These are phyloP conservation scores for Volucella bombylans DNA, from an alignment of 2,888 invertebrate genomes.

Conservation along the genomic window DNA sequence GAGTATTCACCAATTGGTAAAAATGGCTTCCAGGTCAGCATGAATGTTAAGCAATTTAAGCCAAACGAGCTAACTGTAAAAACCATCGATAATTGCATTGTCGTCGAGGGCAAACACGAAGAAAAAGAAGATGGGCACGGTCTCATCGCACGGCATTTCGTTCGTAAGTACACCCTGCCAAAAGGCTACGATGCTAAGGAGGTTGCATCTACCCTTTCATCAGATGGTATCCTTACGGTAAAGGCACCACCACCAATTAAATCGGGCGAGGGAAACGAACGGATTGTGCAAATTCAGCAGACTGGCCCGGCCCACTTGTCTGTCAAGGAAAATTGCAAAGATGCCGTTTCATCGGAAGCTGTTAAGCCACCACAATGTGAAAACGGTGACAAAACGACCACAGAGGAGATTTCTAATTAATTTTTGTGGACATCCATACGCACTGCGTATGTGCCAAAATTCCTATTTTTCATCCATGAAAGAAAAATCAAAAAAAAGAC, in stretches of 20 bases:
- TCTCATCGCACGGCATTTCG: slow-evolving; percentile 90
- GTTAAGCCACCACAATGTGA: slow-evolving; percentile 65
- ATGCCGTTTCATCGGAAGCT: slow-evolving; percentile 66
- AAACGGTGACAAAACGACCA: slow-evolving; percentile 66
- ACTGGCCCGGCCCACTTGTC: slow-evolving; percentile 84
- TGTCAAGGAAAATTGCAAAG: slow-evolving; percentile 76
- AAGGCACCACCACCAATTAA: slow-evolving; percentile 85
- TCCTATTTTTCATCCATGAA: slow-evolving; percentile 69
- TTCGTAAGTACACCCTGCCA: slow-evolving; percentile 88
- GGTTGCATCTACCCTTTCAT: slow-evolving; percentile 89
- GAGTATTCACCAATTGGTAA: slow-evolving; percentile 82
- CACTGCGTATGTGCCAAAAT: slow-evolving; percentile 64
- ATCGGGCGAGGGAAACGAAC: slow-evolving; percentile 81
- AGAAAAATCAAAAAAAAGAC: slow-evolving; percentile 37
- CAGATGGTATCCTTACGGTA: slow-evolving; percentile 91
- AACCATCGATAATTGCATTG: slow-evolving; percentile 85
- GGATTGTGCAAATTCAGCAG: slow-evolving; percentile 85
- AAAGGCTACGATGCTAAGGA: slow-evolving; percentile 87
- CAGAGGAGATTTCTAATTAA: slow-evolving; percentile 69
- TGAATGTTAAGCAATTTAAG: slow-evolving; percentile 88
- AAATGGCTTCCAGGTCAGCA: slow-evolving; percentile 87
- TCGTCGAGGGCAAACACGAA: slow-evolving; percentile 88
- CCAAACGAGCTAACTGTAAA: slow-evolving; percentile 89
- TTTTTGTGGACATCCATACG: slow-evolving; percentile 54
- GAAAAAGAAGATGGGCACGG: slow-evolving; percentile 89